Evolutionary conservation across 2,797 vertebrate genomes (phyloP), one percentile per base, ranked within the genome.

Genomic region (Artibeus lituratus): DNA sequence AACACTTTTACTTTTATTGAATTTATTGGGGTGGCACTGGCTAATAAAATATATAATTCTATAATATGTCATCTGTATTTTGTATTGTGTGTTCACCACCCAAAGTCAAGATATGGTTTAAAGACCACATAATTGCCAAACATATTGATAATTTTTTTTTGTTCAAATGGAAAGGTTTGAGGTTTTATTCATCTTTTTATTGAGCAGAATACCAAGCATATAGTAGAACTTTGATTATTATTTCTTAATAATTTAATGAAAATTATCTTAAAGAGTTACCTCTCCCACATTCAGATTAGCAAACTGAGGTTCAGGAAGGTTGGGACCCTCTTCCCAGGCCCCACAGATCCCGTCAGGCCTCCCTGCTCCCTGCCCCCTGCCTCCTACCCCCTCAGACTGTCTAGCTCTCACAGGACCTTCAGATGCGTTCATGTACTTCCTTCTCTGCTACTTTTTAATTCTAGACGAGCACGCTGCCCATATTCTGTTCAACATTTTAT

Each of bases 71-170:
- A 70, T 39, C 37, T 70, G 37, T 70, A 70, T 70, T 12, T 70
- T 70, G 21, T 70, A 35, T 24, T 70, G 69, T 70, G 21, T 39
- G 21, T 70, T 24, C 21, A 70, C 21, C 37, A 70, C 69, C 21
- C 8, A 39, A 70, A 39, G 10, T 70, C n/a, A 39, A 24, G 35
- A 77, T 42, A 24, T 3, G 35, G 1, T 59, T 83, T 42, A 44
- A 77, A 51, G 10, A 69, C 47, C 42, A 88, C 9, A 69, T 81
- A 83, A 10, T 35, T 70, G 21, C 3, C 44, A 70, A 83, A 5
- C 44, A 55, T 21, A 78, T 53, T 51, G 77, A 21, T 53, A 37
- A 26, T 32, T 24, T 35, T 94, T 94, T 65, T n/a, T 65, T 35
- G 37, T n/a, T 39, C 1, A 9, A 5, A 69, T 53, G 11, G n/a